phyloP scores from a whole-genome alignment of 2,113 vertebrate species.

The Syngnathus typhle region DNA sequence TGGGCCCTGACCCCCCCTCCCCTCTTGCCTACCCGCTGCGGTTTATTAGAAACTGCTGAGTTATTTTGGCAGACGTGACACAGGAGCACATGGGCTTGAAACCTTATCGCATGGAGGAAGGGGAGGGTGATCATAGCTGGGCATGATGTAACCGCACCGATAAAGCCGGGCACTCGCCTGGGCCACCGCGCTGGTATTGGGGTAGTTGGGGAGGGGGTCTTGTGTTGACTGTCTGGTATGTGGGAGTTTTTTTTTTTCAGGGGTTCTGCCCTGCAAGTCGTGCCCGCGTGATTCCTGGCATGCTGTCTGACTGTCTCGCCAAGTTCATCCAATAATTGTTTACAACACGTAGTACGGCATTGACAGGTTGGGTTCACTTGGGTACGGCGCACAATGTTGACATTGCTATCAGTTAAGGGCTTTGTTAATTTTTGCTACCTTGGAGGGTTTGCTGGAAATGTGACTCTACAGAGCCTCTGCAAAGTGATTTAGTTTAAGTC shows the following conservation, averaged over 20 bases:
- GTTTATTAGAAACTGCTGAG: constrained; percentile 65
- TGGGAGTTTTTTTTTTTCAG: constrained; percentile 46
- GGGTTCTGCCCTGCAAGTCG: constrained; percentile 51
- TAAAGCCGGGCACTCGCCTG: constrained; percentile 53
- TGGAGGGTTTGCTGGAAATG: neutral
- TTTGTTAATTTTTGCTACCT: no score
- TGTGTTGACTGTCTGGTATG: constrained; percentile 55
- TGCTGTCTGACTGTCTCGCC: constrained; percentile 49
- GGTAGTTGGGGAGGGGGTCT: neutral
- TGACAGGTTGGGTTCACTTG: neutral
- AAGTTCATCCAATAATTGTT: constrained; percentile 1
- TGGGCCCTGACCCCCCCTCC: neutral
- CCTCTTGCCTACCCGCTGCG: neutral
- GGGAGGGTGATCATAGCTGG: constrained; percentile 42
- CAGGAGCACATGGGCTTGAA: constrained; percentile 65
- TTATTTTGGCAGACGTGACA: constrained; percentile 68
- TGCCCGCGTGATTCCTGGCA: constrained; percentile 61
- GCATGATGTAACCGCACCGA: constrained; percentile 69
- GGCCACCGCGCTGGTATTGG: neutral
- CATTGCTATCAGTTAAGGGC: neutral
- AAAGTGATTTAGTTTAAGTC: neutral
- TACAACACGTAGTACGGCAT: neutral
- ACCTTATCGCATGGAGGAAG: constrained; percentile 59
- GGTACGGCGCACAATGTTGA: neutral
- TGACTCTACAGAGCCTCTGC: neutral